Percentiles rank a stretch among this genome's conserved stretches.
Evolutionary conservation across 2,888 invertebrate species (phyloP).

Genomic region (Scaptodrosophila latifasciaeformis): DNA sequence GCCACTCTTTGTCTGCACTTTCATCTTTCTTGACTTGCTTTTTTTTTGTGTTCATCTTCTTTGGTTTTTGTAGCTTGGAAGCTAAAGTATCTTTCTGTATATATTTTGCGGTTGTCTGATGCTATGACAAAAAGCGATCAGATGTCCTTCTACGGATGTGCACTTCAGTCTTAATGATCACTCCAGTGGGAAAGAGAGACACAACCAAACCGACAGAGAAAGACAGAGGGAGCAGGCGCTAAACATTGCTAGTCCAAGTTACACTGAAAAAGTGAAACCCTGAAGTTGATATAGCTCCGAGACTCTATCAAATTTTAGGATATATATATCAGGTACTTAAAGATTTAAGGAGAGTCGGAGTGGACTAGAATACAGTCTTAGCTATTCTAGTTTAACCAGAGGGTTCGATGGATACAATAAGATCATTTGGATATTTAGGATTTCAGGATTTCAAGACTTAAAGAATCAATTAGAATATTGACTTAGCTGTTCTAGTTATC

Average conservation of each 20-base stretch:
- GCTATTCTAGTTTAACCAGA: no score
- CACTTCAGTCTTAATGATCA: slow-evolving; percentile 61
- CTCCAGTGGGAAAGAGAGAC: slow-evolving; percentile 36
- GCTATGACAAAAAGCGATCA: slow-evolving; percentile 66
- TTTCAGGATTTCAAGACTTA: no score
- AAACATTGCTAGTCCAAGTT: no score
- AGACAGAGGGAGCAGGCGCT: not conserved
- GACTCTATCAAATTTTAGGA: no score
- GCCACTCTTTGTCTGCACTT: slow-evolving; percentile 52
- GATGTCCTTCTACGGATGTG: slow-evolving; percentile 73
- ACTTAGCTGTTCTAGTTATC: no score
- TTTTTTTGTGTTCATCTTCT: slow-evolving; percentile 11
- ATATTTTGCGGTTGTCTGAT: slow-evolving; percentile 56
- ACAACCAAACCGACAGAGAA: not conserved
- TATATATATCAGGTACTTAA: no score
- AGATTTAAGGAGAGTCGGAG: no score
- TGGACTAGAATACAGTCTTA: no score
- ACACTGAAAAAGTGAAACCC: not conserved
- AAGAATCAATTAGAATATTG: no score
- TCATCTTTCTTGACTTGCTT: slow-evolving; percentile 46
- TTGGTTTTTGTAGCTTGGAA: not conserved
- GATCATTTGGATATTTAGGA: no score
- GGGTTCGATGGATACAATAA: no score
- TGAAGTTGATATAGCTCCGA: slow-evolving; percentile 15
- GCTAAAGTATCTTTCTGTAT: not conserved